phyloP scores from a whole-genome alignment of 2,888 invertebrate species.

The Tholera decimalis region DNA sequence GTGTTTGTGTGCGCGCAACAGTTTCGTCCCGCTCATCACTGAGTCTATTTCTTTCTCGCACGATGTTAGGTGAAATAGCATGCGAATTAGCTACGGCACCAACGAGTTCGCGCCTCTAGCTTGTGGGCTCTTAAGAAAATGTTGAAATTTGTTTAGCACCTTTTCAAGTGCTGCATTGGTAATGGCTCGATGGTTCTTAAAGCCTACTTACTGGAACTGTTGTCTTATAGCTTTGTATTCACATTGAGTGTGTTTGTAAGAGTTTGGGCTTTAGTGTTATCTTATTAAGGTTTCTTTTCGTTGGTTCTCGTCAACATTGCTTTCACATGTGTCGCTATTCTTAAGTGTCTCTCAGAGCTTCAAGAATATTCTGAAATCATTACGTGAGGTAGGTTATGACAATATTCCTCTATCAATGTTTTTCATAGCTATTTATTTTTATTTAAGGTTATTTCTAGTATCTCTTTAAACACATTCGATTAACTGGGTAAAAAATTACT shows the following conservation, averaged over 20 bases:
- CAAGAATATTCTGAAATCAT: constrained; percentile 8
- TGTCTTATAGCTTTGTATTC: constrained; percentile 6
- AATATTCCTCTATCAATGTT: constrained; percentile 3
- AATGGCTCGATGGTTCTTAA: constrained; percentile 21
- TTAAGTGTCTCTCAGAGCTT: not conserved
- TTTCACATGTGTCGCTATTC: constrained; percentile 50
- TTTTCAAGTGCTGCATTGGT: constrained; percentile 30
- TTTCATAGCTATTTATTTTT: not conserved
- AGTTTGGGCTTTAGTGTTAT: constrained; percentile 10
- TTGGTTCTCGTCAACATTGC: constrained; percentile 5
- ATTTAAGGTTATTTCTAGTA: constrained; percentile 20
- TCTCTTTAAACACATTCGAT: constrained; percentile 16
- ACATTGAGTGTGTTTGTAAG: not conserved
- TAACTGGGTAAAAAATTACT: constrained; percentile 24
- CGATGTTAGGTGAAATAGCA: no score
- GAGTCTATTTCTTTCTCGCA: no score
- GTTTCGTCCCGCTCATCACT: no score
- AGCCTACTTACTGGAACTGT: constrained; percentile 13
- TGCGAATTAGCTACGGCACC: no score
- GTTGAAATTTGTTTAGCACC: constrained; percentile 49
- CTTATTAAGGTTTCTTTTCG: constrained; percentile 33
- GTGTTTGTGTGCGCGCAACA: no score
- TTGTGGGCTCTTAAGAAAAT: no score
- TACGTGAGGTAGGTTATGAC: not conserved
- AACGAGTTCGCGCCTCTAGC: no score